These are phyloP conservation scores for Diorhabda sublineata DNA, from an alignment of 1,140 invertebrate genomes.

Conservation along the genomic window DNA sequence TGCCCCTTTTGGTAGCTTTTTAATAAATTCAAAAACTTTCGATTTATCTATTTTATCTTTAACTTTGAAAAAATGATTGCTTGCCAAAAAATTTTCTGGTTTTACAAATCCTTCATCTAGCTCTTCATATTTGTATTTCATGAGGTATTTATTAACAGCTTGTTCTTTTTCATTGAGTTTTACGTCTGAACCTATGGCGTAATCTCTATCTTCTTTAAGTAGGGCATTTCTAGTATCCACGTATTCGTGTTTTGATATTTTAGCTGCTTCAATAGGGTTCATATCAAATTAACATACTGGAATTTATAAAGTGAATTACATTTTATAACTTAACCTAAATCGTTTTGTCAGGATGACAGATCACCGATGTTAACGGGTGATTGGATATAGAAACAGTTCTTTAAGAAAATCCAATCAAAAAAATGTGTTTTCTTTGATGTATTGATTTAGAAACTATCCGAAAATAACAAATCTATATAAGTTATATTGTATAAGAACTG, in stretches of 20 bases:
- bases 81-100: constrained; percentile 58
- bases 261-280: too few relatives aligned
- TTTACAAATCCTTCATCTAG: constrained; percentile 54
- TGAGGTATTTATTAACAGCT: constrained; percentile 60
- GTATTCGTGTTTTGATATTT: constrained; percentile 40
- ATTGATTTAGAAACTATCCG: too few relatives aligned
- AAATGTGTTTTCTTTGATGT: too few relatives aligned
- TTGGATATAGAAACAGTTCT: too few relatives aligned
- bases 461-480: too few relatives aligned
- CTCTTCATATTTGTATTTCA: constrained; percentile 62
- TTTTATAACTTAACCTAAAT: too few relatives aligned
- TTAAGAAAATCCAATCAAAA: too few relatives aligned
- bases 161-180: constrained; percentile 55
- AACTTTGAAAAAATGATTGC: constrained; percentile 62
- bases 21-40: constrained; percentile 62
- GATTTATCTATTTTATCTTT: constrained; percentile 61
- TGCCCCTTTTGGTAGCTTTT: constrained; percentile 66
- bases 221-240: constrained; percentile 46
- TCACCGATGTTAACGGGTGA: too few relatives aligned
- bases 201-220: constrained; percentile 43
- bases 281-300: too few relatives aligned
- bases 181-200: constrained; percentile 51
- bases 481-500: too few relatives aligned
- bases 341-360: too few relatives aligned
- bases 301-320: too few relatives aligned